These are phyloP conservation scores for Ptilorrhoa leucosticta DNA, from an alignment of 2,113 vertebrate genomes.

Conservation along the genomic window DNA sequence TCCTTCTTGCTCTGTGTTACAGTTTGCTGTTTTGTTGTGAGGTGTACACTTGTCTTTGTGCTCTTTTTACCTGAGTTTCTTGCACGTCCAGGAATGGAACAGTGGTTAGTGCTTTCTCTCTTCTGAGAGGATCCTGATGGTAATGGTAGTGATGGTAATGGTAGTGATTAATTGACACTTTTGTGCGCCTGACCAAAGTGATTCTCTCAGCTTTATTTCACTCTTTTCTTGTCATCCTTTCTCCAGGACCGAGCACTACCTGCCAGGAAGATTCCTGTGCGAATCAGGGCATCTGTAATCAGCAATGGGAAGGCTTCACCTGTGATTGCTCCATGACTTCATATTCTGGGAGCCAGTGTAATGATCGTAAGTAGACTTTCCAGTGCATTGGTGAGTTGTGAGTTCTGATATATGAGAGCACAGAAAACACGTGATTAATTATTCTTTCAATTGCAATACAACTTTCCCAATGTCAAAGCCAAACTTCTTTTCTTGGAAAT, in stretches of 20 bases:
- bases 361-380: slow-evolving; percentile 88
- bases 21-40: slow-evolving; percentile 44
- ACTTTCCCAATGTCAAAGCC: neutral
- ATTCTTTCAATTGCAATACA: neutral
- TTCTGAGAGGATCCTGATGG: neutral
- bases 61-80: slow-evolving; percentile 32
- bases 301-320: slow-evolving; percentile 97
- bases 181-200: neutral
- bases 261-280: slow-evolving; percentile 97
- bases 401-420: neutral
- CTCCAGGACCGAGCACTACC: slow-evolving; percentile 89
- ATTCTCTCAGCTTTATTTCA: neutral
- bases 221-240: neutral
- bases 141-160: neutral
- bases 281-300: slow-evolving; percentile 96
- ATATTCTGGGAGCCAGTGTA: slow-evolving; percentile 92
- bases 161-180: neutral
- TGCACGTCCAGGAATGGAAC: slow-evolving; percentile 37
- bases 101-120: slow-evolving; percentile 2
- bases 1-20: slow-evolving; percentile 29
- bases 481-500: neutral
- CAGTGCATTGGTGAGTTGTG: neutral
- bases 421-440: neutral
- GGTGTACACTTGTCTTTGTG: slow-evolving; percentile 42
- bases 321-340: slow-evolving; percentile 99